Base-by-base conservation (phyloP, 2,797 vertebrate species). In the Melanotaenia pygmaea region DNA sequence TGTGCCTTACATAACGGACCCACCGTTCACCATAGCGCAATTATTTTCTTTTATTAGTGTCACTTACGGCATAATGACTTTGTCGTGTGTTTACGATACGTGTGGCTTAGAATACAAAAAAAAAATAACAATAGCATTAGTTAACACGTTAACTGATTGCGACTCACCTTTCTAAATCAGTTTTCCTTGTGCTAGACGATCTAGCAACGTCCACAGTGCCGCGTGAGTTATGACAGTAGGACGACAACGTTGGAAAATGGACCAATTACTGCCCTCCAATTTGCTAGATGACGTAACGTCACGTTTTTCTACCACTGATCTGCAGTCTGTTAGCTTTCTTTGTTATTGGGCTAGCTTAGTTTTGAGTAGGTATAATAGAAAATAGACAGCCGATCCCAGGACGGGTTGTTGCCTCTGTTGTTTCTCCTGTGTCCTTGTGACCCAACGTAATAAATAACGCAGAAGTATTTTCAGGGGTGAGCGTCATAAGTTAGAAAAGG, bases 221-320 rank as follows among this genome's bases (percentile, higher is more conserved):
- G 12, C 45, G 1, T n/a, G 13, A 32, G 14, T 22, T 9, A 11
- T 62, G 64, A 74, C 71, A 67, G 26, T 10, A 43, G 24, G 72
- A 67, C 64, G 73, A 74, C 32, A 80, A 84, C 77, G 10, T 26
- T 28, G 4, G 20, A 5, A 16, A 65, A 61, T 35, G 1, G 73
- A 68, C 91, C 91, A 90, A 91, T 86, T 85, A 81, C 45, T 78
- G 57, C 24, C 1, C 28, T 12, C 4, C 13, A 20, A 5, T 2
- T 66, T 60, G 40, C 12, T 6, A 0, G 2, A 30, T 74, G 67
- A 87, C 79, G 70, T 72, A 51, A 1, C 7, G 4, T 71, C 74
- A 66, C 61, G 65, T 77, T 71, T 71, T 35, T 1, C 2, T 3
- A 0, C 4, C 1, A 11, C 75, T 60, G 74, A 81, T 79, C 72